phyloP scores from a whole-genome alignment of 2,113 vertebrate genomes.

The Bombycilla garrulus region DNA sequence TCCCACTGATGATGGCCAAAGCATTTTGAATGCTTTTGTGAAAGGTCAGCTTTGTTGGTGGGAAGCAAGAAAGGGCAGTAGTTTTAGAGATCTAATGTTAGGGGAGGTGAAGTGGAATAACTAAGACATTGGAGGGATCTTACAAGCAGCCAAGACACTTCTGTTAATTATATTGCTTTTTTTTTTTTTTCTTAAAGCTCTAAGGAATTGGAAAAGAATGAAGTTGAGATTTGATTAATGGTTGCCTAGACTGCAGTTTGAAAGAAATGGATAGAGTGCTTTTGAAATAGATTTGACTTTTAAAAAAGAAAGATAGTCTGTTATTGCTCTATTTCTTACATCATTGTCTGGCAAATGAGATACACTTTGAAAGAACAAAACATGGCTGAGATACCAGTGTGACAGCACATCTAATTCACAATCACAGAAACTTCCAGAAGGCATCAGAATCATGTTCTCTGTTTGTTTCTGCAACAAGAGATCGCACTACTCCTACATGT shows the following conservation, averaged over 20 bases:
- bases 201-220: background rate
- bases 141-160: background rate
- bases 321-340: background rate
- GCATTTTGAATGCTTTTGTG: background rate
- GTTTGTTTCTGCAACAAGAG: background rate
- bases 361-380: background rate
- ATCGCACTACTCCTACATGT: background rate
- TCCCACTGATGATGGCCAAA: background rate
- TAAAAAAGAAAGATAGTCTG: background rate
- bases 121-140: background rate
- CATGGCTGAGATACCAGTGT: background rate
- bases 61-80: background rate
- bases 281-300: slow-evolving; percentile 20
- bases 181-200: background rate
- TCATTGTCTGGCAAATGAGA: background rate
- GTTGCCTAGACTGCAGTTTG: background rate
- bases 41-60: background rate
- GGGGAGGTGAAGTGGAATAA: background rate
- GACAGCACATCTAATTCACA: background rate
- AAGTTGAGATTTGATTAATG: slow-evolving; percentile 4
- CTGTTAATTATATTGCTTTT: slow-evolving; percentile 19
- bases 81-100: background rate
- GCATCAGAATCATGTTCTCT: background rate
- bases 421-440: background rate
- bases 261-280: background rate